phyloP scores from a whole-genome alignment of 2,113 vertebrate species.

The Chlamydotis undulata region DNA sequence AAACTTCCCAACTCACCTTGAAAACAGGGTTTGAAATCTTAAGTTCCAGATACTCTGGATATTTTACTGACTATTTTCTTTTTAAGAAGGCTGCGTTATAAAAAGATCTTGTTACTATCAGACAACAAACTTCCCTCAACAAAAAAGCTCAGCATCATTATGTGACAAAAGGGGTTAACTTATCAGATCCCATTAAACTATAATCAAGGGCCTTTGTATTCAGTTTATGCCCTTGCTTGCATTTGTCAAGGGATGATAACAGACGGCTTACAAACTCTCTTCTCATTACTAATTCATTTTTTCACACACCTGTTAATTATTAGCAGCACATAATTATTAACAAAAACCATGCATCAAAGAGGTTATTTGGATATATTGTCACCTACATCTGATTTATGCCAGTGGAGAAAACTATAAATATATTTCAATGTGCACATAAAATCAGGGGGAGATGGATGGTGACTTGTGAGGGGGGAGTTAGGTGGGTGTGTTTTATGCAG shows the following conservation, averaged over 20 bases:
- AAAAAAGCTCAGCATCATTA: not conserved
- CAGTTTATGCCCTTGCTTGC: conserved; percentile 50
- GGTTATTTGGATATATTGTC: conserved; percentile 67
- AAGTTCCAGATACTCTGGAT: not conserved
- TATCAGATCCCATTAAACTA: conserved; percentile 53
- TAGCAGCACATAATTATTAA: conserved; percentile 68
- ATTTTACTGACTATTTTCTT: not conserved
- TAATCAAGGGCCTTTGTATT: conserved; percentile 60
- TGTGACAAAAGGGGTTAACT: conserved; percentile 54
- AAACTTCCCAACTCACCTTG: not conserved
- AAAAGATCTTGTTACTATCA: not conserved
- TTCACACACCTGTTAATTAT: conserved; percentile 72
- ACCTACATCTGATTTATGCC: conserved; percentile 49
- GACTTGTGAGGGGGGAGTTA: not conserved
- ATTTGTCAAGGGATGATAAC: conserved; percentile 66
- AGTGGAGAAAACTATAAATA: conserved; percentile 34
- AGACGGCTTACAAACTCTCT: conserved; percentile 68
- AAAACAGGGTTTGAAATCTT: not conserved
- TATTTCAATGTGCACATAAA: not conserved
- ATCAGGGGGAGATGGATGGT: rapidly evolving
- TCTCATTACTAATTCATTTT: conserved; percentile 70
- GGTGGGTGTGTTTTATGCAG: not conserved
- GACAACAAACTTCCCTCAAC: not conserved
- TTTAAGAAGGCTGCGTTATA: not conserved
- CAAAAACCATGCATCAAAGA: conserved; percentile 61